These are phyloP conservation scores for Threskiornis aethiopicus DNA, from an alignment of 2,797 vertebrate genomes.

Conservation along the genomic window DNA sequence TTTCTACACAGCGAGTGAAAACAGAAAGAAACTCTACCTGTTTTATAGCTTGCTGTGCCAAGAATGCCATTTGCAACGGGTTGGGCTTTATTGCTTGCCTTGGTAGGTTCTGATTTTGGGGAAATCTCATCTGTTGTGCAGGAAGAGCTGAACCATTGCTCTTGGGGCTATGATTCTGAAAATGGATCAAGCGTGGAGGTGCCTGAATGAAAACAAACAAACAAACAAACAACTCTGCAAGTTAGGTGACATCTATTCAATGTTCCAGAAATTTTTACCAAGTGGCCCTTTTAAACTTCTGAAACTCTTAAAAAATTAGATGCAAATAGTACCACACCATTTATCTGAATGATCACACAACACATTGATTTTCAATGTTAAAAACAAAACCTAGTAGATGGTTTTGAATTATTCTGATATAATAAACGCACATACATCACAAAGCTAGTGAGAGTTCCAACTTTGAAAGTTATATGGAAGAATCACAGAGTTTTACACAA, in stretches of 20 bases:
- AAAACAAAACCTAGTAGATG: neutral
- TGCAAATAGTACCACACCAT: neutral
- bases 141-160: slow-evolving; percentile 74
- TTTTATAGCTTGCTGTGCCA: slow-evolving; percentile 82
- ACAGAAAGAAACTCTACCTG: slow-evolving; percentile 67
- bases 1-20: neutral
- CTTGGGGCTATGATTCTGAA: slow-evolving; percentile 76
- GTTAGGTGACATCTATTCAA: neutral
- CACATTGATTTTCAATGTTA: neutral
- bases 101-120: slow-evolving; percentile 71
- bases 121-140: slow-evolving; percentile 74
- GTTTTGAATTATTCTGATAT: neutral
- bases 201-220: slow-evolving; percentile 56
- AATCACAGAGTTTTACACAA: neutral
- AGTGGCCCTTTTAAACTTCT: neutral
- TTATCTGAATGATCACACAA: neutral
- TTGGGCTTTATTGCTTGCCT: slow-evolving; percentile 71
- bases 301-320: neutral
- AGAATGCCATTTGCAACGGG: slow-evolving; percentile 77
- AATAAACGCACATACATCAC: neutral
- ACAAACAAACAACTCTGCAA: neutral
- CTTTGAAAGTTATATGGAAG: neutral
- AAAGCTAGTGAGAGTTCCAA: neutral
- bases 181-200: slow-evolving; percentile 80
- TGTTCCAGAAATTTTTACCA: neutral